Base-by-base conservation (phyloP, 2,888 invertebrate species). In the Helleia helle region DNA sequence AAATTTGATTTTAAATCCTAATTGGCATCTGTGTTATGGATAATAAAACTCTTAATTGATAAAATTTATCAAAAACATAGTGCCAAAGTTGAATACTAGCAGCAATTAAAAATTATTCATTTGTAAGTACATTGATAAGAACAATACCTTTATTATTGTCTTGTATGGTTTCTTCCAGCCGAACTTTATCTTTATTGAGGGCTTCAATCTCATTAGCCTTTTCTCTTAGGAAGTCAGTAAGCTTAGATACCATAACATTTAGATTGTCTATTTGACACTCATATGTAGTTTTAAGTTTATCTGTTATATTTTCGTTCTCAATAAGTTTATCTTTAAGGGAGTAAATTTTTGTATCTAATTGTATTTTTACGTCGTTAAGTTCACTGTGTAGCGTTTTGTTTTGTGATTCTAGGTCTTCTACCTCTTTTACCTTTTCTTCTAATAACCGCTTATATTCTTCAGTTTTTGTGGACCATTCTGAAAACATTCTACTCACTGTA, bases 241-340 rank as follows among this genome's bases (percentile, higher is more conserved):
- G 44, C 45, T 76, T 74, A 1, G 59, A 63, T 5, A 72, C 57
- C 72, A 74, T 71, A 7, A 69, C 43, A 47, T 76, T 72, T 25
- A 71, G 55, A 46, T 70, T 74, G 36, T 70, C 68, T 28, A 72
- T 72, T 47, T 72, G 75, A 42, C 63, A 61, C 27, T 75, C 72
- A 36, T 73, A 76, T 0, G 65, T 65, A 27, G 52, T 57, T 49
- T 71, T 75, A 38, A 76, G 47, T 48, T 71, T 70, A 1, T 75
- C 73, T 0, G 73, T 70, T 30, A 75, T 50, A 45, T 61, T 53
- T 46, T 70, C 72, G 41, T 69, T 76, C 25, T 72, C 71, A 24
- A 62, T 54, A 0, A 73, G 56, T 55, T 70, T 75, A 38, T 73
- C 75, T 40, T 71, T 67, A 3, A 75, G 46, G 1, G 75, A 74